Conservation (phyloP, 2,888 invertebrate genomes). For the Drosophila algonquin region DNA sequence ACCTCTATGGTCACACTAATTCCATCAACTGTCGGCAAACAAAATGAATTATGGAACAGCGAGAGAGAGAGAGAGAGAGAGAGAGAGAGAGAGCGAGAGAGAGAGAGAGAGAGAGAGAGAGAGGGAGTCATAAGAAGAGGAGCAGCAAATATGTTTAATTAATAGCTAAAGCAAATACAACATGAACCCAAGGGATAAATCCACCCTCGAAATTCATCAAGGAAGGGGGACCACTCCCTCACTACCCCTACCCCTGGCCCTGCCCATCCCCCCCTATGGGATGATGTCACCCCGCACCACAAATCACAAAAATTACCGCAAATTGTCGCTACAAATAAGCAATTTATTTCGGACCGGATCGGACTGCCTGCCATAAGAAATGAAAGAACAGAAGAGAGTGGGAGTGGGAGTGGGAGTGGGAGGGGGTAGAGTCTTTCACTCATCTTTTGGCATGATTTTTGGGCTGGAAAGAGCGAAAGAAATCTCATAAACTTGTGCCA, state of each 20-base stretch:
- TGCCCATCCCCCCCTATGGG: neutral
- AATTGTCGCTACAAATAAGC: slow-evolving; percentile 80
- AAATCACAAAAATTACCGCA: slow-evolving; percentile 72
- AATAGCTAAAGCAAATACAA: slow-evolving; percentile 52
- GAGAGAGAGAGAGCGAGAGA: too few species aligned
- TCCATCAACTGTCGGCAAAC: slow-evolving; percentile 32
- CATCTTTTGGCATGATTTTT: slow-evolving; percentile 40
- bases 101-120: too few species aligned
- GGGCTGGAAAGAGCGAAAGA: slow-evolving; percentile 40
- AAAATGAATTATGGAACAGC: slow-evolving; percentile 41
- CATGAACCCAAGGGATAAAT: slow-evolving; percentile 35
- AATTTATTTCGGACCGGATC: slow-evolving; percentile 65
- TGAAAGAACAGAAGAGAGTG: slow-evolving; percentile 8
- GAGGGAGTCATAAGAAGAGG: slow-evolving; percentile 8
- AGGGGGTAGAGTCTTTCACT: neutral
- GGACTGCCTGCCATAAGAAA: slow-evolving; percentile 13
- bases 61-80: too few species aligned
- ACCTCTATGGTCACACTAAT: slow-evolving; percentile 15
- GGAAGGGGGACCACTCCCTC: slow-evolving; percentile 3
- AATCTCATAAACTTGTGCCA: slow-evolving; percentile 76
- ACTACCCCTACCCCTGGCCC: neutral
- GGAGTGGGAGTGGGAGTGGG: too few species aligned
- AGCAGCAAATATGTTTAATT: slow-evolving; percentile 69
- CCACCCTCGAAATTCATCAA: slow-evolving; percentile 4
- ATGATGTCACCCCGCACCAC: slow-evolving; percentile 62